phyloP scores from a whole-genome alignment of 2,797 vertebrate species.

The Leptoclinus maculatus region DNA sequence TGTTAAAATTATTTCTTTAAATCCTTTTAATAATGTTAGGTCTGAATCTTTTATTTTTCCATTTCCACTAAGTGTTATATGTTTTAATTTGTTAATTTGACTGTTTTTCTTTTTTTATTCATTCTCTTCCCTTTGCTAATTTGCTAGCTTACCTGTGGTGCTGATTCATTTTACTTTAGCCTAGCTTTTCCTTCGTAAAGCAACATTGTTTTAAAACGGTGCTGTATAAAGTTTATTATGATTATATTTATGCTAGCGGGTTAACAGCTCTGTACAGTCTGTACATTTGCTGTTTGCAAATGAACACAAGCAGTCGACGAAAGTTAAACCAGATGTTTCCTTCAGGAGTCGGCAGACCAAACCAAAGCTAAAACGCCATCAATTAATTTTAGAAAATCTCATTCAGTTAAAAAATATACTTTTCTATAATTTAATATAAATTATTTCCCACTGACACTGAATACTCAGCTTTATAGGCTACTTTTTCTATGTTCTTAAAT shows the following conservation, averaged over 20 bases:
- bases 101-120: neutral
- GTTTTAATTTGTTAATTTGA: neutral
- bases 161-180: neutral
- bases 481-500: neutral
- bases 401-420: neutral
- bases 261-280: neutral
- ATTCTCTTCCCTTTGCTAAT: neutral
- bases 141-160: neutral
- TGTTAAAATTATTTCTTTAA: neutral
- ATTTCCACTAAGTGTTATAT: neutral
- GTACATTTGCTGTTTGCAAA: neutral
- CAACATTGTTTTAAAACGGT: neutral
- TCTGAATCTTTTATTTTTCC: neutral
- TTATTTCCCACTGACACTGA: neutral
- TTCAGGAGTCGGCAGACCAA: neutral
- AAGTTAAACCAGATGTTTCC: neutral
- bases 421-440: neutral
- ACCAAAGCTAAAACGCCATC: neutral
- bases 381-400: neutral
- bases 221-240: neutral
- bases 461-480: neutral
- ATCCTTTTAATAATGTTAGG: neutral
- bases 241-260: neutral
- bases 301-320: neutral
- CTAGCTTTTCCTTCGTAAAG: neutral